A percentile compares a stretch with the other conserved stretches of the same genome.
phyloP scores from a whole-genome alignment of 1,140 invertebrate genomes.

The Homarus americanus region DNA sequence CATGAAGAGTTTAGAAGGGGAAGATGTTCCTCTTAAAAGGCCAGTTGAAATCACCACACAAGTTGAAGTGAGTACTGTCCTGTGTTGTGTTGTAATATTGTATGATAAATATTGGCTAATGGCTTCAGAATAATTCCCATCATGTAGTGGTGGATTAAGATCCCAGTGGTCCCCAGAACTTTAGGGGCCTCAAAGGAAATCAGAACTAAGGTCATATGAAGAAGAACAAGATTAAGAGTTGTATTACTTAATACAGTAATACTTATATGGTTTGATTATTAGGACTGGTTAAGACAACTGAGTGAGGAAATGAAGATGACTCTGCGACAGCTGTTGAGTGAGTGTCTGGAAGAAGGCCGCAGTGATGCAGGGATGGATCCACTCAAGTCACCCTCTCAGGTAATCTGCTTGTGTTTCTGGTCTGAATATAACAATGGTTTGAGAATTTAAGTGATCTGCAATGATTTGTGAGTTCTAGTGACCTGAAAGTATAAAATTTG shows the following conservation, averaged over 20 bases:
- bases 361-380: slow-evolving; percentile 83
- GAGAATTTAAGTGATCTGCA: too few relatives aligned
- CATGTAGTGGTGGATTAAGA: too few relatives aligned
- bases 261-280: not conserved
- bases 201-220: too few relatives aligned
- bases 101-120: too few relatives aligned
- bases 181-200: too few relatives aligned
- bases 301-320: slow-evolving; percentile 90
- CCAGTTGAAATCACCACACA: slow-evolving; percentile 87
- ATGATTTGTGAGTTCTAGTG: too few relatives aligned
- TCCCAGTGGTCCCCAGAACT: too few relatives aligned
- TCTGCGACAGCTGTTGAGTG: slow-evolving; percentile 82
- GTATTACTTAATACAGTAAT: not conserved
- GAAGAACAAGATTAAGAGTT: too few relatives aligned
- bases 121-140: too few relatives aligned
- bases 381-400: slow-evolving; percentile 84
- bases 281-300: slow-evolving; percentile 88
- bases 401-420: slow-evolving; percentile 2
- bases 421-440: too few relatives aligned
- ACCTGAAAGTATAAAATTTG: too few relatives aligned
- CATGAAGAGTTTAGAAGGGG: slow-evolving; percentile 90
- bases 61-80: slow-evolving; percentile 84
- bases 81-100: too few relatives aligned
- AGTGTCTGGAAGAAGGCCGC: slow-evolving; percentile 84
- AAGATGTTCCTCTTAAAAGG: slow-evolving; percentile 87